A percentile compares a stretch with the other conserved stretches of the same genome.
These are phyloP conservation scores for Empidonax traillii DNA, from an alignment of 2,113 vertebrate species.

Conservation along the genomic window DNA sequence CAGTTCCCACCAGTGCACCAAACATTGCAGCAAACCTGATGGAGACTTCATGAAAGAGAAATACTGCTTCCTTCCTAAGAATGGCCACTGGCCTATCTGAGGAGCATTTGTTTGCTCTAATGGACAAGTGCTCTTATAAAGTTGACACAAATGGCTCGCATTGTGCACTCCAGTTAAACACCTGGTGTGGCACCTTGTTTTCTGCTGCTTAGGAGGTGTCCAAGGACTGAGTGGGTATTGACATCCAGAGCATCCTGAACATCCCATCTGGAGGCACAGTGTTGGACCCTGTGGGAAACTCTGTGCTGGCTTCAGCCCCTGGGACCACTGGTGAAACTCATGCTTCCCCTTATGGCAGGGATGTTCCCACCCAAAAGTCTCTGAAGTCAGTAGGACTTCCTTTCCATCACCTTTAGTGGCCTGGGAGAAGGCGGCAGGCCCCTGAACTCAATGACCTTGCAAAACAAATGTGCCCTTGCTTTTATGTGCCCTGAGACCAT, in stretches of 20 bases:
- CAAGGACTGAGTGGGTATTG: neutral
- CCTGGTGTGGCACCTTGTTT: neutral
- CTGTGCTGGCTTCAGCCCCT: neutral
- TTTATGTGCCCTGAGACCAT: neutral
- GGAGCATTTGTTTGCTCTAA: neutral
- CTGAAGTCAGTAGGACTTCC: neutral
- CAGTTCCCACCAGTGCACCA: neutral
- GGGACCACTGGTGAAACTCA: neutral
- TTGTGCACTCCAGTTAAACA: neutral
- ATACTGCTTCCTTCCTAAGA: neutral
- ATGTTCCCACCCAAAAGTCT: neutral
- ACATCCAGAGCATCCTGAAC: neutral
- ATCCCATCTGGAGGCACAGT: accelerated
- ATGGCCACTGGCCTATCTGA: neutral
- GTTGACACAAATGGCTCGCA: neutral
- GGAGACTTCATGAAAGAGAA: neutral
- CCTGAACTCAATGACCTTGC: neutral
- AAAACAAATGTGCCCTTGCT: neutral
- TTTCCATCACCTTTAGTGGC: neutral
- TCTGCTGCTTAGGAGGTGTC: neutral
- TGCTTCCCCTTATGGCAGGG: accelerated
- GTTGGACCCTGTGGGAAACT: neutral
- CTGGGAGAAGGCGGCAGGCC: neutral
- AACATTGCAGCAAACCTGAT: neutral
- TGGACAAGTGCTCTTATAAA: neutral